A percentile compares a stretch with the other conserved stretches of the same genome.
Conservation (phyloP, 2,113 vertebrate genomes). For the Crotalus helleri region DNA sequence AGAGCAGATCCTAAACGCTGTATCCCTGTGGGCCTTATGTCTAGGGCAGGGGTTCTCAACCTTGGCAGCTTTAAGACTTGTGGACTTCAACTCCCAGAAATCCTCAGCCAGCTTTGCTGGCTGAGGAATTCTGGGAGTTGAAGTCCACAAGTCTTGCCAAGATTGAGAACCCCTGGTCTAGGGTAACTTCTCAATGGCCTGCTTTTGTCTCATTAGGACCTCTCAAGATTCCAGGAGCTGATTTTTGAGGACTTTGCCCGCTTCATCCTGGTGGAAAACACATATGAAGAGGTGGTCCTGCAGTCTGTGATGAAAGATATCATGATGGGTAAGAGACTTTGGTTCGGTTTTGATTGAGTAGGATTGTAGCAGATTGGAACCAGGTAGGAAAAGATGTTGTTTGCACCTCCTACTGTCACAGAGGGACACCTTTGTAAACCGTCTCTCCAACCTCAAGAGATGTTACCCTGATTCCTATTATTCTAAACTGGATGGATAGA, state of each 20-base stretch:
- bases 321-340: slow-evolving; percentile 81
- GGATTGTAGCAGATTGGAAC: not conserved
- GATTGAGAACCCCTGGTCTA: no score
- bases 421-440: not conserved
- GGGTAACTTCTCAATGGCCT: not conserved
- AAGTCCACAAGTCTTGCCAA: no score
- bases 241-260: slow-evolving; percentile 93
- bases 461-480: not conserved
- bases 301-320: slow-evolving; percentile 95
- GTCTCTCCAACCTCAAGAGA: not conserved
- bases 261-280: slow-evolving; percentile 90
- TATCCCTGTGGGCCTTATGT: not conserved
- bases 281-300: slow-evolving; percentile 90
- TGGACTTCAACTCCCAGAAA: no score
- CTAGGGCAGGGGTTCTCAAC: no score
- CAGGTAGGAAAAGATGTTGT: not conserved
- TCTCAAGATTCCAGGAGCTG: slow-evolving; percentile 87
- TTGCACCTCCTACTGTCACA: not conserved
- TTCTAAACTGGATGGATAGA: not conserved
- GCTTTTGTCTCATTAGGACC: slow-evolving; percentile 62
- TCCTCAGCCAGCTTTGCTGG: no score
- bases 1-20: not conserved
- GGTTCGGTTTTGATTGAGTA: not conserved
- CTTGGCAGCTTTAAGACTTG: no score
- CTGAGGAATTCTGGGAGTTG: no score